Percentiles rank a stretch among this genome's conserved stretches.
phyloP scores from a whole-genome alignment of 2,797 vertebrate species.

The Malacoctenus gilli region DNA sequence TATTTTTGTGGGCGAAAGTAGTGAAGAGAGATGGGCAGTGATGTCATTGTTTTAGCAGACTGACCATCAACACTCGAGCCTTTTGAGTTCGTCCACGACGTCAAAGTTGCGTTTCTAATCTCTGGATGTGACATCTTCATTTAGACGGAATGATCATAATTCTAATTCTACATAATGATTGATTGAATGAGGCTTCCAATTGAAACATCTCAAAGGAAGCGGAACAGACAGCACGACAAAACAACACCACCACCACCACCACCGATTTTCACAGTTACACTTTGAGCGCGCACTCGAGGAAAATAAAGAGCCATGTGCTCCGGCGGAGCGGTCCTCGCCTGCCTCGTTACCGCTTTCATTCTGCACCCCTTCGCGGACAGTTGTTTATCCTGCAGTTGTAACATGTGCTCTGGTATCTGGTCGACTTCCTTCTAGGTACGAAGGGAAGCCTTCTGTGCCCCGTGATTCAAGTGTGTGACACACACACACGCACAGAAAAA shows the following conservation, averaged over 20 bases:
- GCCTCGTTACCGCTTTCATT: conserved; percentile 43
- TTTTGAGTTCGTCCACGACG: no score
- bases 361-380: conserved; percentile 44
- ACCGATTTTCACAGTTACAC: conserved; percentile 22
- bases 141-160: no score
- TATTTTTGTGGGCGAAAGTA: no score
- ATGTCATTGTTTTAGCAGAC: no score
- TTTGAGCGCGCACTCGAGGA: conserved; percentile 4
- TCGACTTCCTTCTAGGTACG: conserved; percentile 68
- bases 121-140: no score
- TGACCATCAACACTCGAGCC: no score
- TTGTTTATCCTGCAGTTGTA: conserved; percentile 48
- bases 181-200: no score
- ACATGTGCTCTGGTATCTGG: conserved; percentile 59
- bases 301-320: conserved; percentile 15
- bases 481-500: no score
- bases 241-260: background rate
- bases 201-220: background rate
- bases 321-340: conserved; percentile 2
- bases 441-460: conserved; percentile 62
- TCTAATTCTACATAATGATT: no score
- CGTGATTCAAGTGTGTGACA: conserved; percentile 65
- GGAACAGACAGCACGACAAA: background rate
- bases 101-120: no score
- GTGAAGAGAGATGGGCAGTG: no score